These are phyloP conservation scores for Chionomys nivalis DNA, from an alignment of 2,113 vertebrate genomes.

Conservation along the genomic window DNA sequence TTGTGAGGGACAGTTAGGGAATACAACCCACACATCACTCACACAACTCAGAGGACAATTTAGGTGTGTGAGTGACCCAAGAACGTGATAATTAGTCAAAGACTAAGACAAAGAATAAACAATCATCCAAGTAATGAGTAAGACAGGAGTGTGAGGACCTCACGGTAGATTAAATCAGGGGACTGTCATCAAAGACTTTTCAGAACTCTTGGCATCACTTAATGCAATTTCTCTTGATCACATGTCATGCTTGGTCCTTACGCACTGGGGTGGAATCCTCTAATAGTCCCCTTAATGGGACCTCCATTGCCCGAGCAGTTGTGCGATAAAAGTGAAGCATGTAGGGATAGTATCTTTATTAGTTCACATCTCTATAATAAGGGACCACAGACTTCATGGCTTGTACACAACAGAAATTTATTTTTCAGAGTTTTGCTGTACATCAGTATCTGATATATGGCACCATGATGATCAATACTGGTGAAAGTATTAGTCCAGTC, in stretches of 20 bases:
- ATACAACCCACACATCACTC: background rate
- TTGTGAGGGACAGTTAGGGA: background rate
- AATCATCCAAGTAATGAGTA: background rate
- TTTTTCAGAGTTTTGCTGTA: background rate
- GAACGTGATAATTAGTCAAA: background rate
- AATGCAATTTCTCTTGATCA: background rate
- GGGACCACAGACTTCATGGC: background rate
- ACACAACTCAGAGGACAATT: background rate
- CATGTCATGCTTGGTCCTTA: background rate
- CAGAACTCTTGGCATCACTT: background rate
- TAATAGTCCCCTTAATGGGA: background rate
- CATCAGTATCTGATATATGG: background rate
- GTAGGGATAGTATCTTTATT: background rate
- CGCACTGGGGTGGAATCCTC: background rate
- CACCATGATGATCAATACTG: fast-evolving
- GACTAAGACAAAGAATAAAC: background rate
- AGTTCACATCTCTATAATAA: background rate
- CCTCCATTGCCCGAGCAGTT: background rate
- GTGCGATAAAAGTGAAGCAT: background rate
- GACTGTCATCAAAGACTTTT: background rate
- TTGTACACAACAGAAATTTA: background rate
- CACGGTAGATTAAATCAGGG: background rate
- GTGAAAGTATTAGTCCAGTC: background rate
- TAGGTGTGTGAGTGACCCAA: background rate
- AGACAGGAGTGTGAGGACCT: background rate